A percentile compares a stretch with the other conserved stretches of the same genome.
These are phyloP conservation scores for Steinernema feltiae DNA, from an alignment of 1,140 invertebrate species.

Conservation along the genomic window DNA sequence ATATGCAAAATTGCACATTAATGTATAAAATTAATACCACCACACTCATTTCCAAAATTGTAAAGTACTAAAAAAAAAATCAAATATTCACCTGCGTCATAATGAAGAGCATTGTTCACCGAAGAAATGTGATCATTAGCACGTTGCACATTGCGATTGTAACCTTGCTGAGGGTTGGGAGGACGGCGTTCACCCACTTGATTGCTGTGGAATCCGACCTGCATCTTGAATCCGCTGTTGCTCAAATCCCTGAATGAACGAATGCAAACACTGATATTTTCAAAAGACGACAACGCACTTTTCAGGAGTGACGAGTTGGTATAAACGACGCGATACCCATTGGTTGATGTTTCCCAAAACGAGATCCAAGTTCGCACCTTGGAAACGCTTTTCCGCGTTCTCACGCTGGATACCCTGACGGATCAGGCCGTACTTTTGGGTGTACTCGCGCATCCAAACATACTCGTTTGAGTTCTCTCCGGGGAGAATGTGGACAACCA, in stretches of 20 bases:
- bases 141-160: not conserved
- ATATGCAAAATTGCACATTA: too few species aligned
- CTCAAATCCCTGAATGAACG: not conserved
- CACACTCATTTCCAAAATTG: too few species aligned
- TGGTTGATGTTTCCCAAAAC: constrained; percentile 31
- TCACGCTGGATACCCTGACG: constrained; percentile 29
- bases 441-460: constrained; percentile 29
- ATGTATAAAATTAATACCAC: too few species aligned
- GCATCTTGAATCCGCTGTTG: constrained; percentile 14
- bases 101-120: constrained; percentile 29
- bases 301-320: constrained; percentile 4
- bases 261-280: too few species aligned
- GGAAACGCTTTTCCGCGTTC: constrained; percentile 26
- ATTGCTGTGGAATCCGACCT: constrained; percentile 12
- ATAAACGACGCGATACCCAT: constrained; percentile 25
- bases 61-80: too few species aligned
- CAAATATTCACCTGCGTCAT: constrained; percentile 13
- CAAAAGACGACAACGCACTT: not conserved
- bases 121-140: not conserved
- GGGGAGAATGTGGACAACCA: constrained; percentile 34
- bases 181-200: not conserved
- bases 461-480: constrained; percentile 19
- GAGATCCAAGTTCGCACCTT: constrained; percentile 14
- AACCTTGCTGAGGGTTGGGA: not conserved
- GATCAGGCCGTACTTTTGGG: constrained; percentile 23